Percentiles rank a stretch among this genome's conserved stretches.
These are phyloP conservation scores for Bombycilla garrulus DNA, from an alignment of 2,113 vertebrate genomes.

Conservation along the genomic window DNA sequence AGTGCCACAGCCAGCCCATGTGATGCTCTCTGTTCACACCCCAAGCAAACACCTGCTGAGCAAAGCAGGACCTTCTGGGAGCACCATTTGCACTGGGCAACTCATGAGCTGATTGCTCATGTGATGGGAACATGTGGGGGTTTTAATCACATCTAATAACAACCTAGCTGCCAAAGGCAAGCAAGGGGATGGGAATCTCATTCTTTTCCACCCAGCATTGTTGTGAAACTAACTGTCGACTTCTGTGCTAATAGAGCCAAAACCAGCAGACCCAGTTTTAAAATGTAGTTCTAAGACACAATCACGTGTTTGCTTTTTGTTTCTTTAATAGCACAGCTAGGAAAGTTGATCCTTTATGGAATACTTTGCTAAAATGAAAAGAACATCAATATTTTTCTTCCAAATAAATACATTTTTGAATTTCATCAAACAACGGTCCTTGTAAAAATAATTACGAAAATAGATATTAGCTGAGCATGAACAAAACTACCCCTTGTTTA, in stretches of 20 bases:
- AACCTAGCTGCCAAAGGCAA: conserved; percentile 1
- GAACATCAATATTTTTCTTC: conserved; percentile 8
- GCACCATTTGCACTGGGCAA: background rate
- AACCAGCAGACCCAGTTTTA: background rate
- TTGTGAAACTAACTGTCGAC: background rate
- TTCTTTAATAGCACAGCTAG: background rate
- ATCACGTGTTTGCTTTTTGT: background rate
- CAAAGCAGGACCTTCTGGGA: background rate
- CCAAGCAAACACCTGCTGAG: background rate
- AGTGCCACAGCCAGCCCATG: background rate
- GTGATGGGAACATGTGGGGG: background rate
- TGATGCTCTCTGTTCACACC: background rate
- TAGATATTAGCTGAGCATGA: background rate
- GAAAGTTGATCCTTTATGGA: conserved; percentile 13
- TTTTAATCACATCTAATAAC: background rate
- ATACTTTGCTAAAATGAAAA: background rate
- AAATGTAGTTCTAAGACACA: background rate
- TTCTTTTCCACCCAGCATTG: background rate
- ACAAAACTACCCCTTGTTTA: conserved; percentile 19
- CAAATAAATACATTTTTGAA: conserved; percentile 17
- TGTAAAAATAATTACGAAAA: background rate
- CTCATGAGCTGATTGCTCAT: fast-evolving
- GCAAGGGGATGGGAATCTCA: background rate
- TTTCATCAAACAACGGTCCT: background rate
- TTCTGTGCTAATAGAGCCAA: background rate